phyloP scores from a whole-genome alignment of 2,113 vertebrate species.

The Megaleporinus macrocephalus region DNA sequence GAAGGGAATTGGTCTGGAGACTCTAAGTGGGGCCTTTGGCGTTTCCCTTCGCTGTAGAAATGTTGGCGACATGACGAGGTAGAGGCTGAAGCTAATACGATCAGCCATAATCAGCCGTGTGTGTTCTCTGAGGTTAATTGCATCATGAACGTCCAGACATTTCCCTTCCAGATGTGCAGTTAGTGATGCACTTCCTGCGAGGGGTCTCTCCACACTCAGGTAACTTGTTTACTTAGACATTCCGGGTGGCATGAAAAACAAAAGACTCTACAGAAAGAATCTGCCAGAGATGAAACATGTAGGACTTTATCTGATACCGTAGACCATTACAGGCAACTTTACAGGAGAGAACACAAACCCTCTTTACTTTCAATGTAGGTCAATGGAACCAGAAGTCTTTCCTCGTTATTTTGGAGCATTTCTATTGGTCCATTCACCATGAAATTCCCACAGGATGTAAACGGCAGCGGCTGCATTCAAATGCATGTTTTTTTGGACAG shows the following conservation, averaged over 20 bases:
- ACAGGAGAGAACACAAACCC: too few species aligned
- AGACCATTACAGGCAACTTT: not conserved
- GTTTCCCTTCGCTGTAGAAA: not conserved
- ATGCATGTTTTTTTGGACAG: too few species aligned
- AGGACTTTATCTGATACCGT: not conserved
- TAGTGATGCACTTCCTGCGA: slow-evolving; percentile 25
- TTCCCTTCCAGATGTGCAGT: slow-evolving; percentile 41
- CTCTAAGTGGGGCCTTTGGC: not conserved
- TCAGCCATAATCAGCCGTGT: slow-evolving; percentile 40
- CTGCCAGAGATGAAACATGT: not conserved
- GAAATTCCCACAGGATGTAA: too few species aligned
- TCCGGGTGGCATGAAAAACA: too few species aligned
- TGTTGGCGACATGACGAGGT: not conserved
- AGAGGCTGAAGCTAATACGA: slow-evolving; percentile 45
- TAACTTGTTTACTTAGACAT: not conserved
- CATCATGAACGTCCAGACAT: slow-evolving; percentile 47
- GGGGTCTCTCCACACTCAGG: not conserved
- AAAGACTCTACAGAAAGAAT: too few species aligned
- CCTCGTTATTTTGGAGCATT: too few species aligned
- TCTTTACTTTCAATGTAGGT: too few species aligned
- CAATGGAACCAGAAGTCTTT: too few species aligned
- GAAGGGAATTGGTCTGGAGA: not conserved
- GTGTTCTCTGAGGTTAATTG: slow-evolving; percentile 47
- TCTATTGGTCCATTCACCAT: too few species aligned
- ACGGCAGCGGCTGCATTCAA: too few species aligned